Evolutionary conservation across 1,140 invertebrate species (phyloP).

Genomic region (Drosophila dunni): DNA sequence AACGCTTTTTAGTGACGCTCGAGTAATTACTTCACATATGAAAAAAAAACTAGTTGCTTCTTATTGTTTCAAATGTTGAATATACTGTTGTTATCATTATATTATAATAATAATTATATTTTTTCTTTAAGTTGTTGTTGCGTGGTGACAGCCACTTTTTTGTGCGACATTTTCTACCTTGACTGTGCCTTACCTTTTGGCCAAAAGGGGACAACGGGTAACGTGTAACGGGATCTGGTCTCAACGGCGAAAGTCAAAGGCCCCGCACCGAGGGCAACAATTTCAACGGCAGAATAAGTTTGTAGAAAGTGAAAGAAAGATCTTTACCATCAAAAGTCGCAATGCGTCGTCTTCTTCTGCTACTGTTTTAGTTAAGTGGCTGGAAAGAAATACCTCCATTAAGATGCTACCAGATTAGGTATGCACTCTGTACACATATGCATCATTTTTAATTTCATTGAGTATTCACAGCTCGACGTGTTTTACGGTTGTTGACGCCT

Average conservation of each 20-base stretch:
- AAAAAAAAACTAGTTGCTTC: slow-evolving; percentile 28
- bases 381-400: not conserved
- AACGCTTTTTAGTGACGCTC: slow-evolving; percentile 77
- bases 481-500: not conserved
- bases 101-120: not conserved
- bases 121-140: not conserved
- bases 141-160: slow-evolving; percentile 42
- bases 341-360: no score
- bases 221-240: slow-evolving; percentile 2
- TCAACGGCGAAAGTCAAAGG: slow-evolving; percentile 50
- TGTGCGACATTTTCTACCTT: slow-evolving; percentile 42
- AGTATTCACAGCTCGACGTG: not conserved
- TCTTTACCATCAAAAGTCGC: not conserved
- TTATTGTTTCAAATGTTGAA: slow-evolving; percentile 37
- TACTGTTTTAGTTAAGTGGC: not conserved
- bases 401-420: slow-evolving; percentile 20
- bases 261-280: slow-evolving; percentile 10
- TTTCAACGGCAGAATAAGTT: slow-evolving; percentile 44
- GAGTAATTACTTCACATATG: slow-evolving; percentile 48
- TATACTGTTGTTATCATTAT: slow-evolving; percentile 30
- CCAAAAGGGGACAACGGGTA: slow-evolving; percentile 3
- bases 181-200: slow-evolving; percentile 22
- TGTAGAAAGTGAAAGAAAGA: slow-evolving; percentile 59
- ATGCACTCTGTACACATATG: not conserved
- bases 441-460: not conserved